Evolutionary conservation across 2,888 invertebrate species (phyloP).

Genomic region (Archips xylosteana): DNA sequence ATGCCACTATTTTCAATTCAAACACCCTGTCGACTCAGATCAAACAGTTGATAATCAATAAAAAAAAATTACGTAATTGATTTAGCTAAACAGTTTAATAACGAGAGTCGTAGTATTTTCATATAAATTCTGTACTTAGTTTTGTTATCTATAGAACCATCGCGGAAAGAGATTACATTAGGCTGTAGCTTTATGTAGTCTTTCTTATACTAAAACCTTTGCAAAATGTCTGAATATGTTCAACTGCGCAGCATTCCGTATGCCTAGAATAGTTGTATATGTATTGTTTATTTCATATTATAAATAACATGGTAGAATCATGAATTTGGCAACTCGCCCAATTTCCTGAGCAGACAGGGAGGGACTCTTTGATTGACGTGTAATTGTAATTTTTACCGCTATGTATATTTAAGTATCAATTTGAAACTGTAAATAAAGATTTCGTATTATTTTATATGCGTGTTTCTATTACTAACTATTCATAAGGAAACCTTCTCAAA

Average conservation of each 20-base stretch:
- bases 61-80: too few relatives aligned
- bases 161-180: not conserved
- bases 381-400: conserved; percentile 24
- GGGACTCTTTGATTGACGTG: conserved; percentile 17
- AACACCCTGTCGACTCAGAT: not conserved
- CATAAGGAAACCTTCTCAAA: not conserved
- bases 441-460: conserved; percentile 37
- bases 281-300: conserved; percentile 5
- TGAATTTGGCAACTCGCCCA: conserved; percentile 27
- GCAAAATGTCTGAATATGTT: not conserved
- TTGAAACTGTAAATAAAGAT: conserved; percentile 38
- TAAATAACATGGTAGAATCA: conserved; percentile 8
- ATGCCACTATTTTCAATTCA: not conserved
- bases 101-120: not conserved
- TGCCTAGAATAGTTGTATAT: not conserved
- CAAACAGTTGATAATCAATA: too few relatives aligned
- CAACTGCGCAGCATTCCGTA: conserved; percentile 11
- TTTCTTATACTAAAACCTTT: not conserved
- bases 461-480: conserved; percentile 18
- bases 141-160: not conserved
- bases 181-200: not conserved
- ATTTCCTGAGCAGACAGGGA: conserved; percentile 18
- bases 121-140: not conserved
- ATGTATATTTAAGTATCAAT: conserved; percentile 22
- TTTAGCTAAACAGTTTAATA: too few relatives aligned